A percentile compares a stretch with the other conserved stretches of the same genome.
phyloP scores from a whole-genome alignment of 2,113 vertebrate genomes.

The Mohoua ochrocephala region DNA sequence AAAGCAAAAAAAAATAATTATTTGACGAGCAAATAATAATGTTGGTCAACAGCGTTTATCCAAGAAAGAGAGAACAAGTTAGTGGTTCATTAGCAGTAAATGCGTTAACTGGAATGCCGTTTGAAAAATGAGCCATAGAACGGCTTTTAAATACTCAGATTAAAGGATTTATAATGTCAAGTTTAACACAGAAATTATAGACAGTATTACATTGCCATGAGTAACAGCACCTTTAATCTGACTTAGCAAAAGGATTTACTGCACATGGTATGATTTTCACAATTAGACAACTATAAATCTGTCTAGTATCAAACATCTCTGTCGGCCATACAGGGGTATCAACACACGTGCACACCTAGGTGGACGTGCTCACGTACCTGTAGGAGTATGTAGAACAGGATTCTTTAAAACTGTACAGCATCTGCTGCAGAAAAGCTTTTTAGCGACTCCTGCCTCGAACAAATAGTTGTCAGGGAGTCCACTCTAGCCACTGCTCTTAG shows the following conservation, averaged over 20 bases:
- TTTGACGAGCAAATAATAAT: slow-evolving; percentile 93
- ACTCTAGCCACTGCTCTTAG: background rate
- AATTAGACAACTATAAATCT: slow-evolving; percentile 42
- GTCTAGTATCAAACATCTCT: background rate
- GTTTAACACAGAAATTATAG: slow-evolving; percentile 89
- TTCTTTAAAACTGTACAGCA: background rate
- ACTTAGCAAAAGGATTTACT: slow-evolving; percentile 77
- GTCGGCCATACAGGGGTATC: background rate
- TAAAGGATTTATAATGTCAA: slow-evolving; percentile 97
- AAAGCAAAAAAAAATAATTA: slow-evolving; percentile 93
- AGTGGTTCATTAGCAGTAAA: slow-evolving; percentile 86
- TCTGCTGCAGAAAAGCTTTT: background rate
- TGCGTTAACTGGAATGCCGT: slow-evolving; percentile 81
- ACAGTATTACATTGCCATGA: slow-evolving; percentile 78
- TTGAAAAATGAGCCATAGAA: slow-evolving; percentile 91
- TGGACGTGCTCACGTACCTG: background rate
- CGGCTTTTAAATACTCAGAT: slow-evolving; percentile 89
- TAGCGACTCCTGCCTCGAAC: background rate
- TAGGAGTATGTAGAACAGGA: background rate
- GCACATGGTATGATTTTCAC: slow-evolving; percentile 38
- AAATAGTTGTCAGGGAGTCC: background rate
- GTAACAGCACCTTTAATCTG: slow-evolving; percentile 83
- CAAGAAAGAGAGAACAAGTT: slow-evolving; percentile 81
- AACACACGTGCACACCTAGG: background rate
- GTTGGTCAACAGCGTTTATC: slow-evolving; percentile 98